These are phyloP conservation scores for Cyanoramphus novaezelandiae DNA, from an alignment of 2,113 vertebrate genomes.

Conservation along the genomic window DNA sequence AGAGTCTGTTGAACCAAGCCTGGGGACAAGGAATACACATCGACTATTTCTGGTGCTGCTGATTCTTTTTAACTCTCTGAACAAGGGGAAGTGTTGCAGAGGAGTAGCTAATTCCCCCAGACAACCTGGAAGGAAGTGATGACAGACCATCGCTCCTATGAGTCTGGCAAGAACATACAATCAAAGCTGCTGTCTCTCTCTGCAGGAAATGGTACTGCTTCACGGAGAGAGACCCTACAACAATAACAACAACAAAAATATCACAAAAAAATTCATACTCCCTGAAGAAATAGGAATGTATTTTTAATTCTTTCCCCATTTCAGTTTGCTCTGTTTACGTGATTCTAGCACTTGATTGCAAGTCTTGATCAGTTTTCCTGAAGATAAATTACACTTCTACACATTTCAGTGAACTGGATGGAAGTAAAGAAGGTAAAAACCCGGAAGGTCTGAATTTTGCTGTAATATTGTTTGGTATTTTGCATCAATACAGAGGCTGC, in stretches of 20 bases:
- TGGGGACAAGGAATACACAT: neutral
- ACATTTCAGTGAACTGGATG: neutral
- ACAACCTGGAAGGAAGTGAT: neutral
- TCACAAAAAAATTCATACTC: neutral
- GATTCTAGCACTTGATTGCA: neutral
- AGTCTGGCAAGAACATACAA: neutral
- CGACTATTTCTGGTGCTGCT: rapidly evolving
- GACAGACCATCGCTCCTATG: neutral
- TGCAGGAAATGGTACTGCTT: neutral
- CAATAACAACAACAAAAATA: neutral
- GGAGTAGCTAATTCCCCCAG: conserved; percentile 20
- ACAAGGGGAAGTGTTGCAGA: conserved; percentile 2
- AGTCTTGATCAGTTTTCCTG: neutral
- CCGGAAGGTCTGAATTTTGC: neutral
- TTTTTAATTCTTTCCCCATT: neutral
- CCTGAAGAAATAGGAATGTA: neutral
- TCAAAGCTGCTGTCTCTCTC: neutral
- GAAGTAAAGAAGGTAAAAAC: neutral
- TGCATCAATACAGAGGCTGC: rapidly evolving
- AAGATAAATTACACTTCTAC: neutral
- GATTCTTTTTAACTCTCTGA: neutral
- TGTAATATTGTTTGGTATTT: neutral
- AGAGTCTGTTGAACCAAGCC: conserved; percentile 18
- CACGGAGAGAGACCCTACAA: neutral
- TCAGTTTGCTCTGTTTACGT: neutral